Evolutionary conservation across 2,113 vertebrate species (phyloP), one percentile per base, ranked within the genome.

Genomic region (Orientallactaga bullata): DNA sequence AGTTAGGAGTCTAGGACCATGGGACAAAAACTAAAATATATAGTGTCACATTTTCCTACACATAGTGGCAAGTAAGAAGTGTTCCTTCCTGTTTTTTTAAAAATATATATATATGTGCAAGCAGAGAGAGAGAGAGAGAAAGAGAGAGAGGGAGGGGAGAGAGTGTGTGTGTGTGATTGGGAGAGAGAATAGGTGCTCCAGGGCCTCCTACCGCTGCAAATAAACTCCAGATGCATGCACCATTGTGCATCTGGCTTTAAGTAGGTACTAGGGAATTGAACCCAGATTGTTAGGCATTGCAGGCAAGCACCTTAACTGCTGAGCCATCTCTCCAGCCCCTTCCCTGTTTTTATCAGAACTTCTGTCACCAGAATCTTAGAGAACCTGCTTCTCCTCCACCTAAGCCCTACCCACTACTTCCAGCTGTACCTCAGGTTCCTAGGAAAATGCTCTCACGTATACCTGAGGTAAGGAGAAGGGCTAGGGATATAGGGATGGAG

Each of bases 291-390:
- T 16, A 55, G 55, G 55, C 55, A 12, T 7, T 55, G 55, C 55
- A 55, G 15, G 55, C 55, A 55, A 55, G 55, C 55, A 55, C 55
- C 15, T 55, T 55, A 55, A 13, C 55, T 55, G 55, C 55, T 55
- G 55, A 55, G 55, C 15, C 55, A 55, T 55, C 55, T 55, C 55
- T 55, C 55, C 55, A 55, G 55, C 55, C 55, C 55, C 55, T 88
- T 95, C 58, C 55, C 47, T 32, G 66, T 73, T 82, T 86, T 82
- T 61, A 66, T 85, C 69, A 68, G 23, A 96, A 63, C 63, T 47
- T 92, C 12, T 4, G 17, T 78, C 21, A 60, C 37, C 26, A 69
- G 61, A 86, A 71, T 89, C 42, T 73, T 32, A 35, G 47, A 92
- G 61, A 91, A 61, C 18, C 60, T 26, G 16, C 32, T 28, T 39